phyloP scores from a whole-genome alignment of 1,140 invertebrate species.

The Cataglyphis hispanica region DNA sequence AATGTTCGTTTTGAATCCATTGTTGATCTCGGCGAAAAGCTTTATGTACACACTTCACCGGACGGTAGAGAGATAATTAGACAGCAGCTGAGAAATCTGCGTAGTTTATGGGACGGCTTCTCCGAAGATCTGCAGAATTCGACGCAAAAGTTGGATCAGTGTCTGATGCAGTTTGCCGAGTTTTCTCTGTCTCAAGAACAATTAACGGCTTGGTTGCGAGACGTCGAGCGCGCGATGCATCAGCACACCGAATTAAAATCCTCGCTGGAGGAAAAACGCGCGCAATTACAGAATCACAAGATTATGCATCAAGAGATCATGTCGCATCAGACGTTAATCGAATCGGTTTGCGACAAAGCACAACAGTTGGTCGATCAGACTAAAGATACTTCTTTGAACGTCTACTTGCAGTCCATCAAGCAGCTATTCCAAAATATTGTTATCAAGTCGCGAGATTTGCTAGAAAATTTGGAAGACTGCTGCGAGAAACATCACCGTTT shows the following conservation, averaged over 20 bases:
- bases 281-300: slow-evolving; percentile 97
- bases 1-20: slow-evolving; percentile 94
- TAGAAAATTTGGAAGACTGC: slow-evolving; percentile 94
- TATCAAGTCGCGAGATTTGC: slow-evolving; percentile 93
- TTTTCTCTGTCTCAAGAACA: slow-evolving; percentile 96
- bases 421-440: slow-evolving; percentile 96
- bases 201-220: slow-evolving; percentile 96
- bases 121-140: slow-evolving; percentile 93
- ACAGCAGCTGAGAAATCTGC: slow-evolving; percentile 94
- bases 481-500: slow-evolving; percentile 95
- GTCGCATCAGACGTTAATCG: slow-evolving; percentile 95
- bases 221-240: slow-evolving; percentile 96
- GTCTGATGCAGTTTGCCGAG: slow-evolving; percentile 95
- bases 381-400: slow-evolving; percentile 94
- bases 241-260: slow-evolving; percentile 96
- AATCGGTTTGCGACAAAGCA: slow-evolving; percentile 96
- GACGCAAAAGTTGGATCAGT: slow-evolving; percentile 94
- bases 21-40: slow-evolving; percentile 95
- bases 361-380: slow-evolving; percentile 96
- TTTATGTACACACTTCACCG: slow-evolving; percentile 97
- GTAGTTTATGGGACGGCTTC: slow-evolving; percentile 95
- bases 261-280: slow-evolving; percentile 97
- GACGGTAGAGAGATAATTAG: slow-evolving; percentile 96
- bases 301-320: slow-evolving; percentile 98
- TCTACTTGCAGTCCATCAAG: slow-evolving; percentile 95